Base-by-base conservation (phyloP, 2,113 vertebrate species). In the Collichthys lucidus region DNA sequence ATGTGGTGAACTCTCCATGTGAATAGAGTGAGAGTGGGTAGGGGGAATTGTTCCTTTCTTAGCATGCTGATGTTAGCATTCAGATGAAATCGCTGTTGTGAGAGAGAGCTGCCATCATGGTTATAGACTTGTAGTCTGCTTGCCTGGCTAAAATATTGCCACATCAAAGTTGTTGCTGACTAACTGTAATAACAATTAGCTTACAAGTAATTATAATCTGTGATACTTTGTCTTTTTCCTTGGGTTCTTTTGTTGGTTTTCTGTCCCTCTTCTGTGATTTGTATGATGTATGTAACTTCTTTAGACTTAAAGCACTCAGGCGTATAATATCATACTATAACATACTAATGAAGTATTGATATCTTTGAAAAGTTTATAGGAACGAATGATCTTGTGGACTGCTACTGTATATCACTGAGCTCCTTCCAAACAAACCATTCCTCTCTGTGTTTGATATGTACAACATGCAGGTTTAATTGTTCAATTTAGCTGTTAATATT, bases 401-500 rank as follows among this genome's bases (percentile, higher is more conserved):
- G 63, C 4, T 26, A 9, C 12, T 65, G 7, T 62, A 10, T n/a
- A 6, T 22, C 31, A 53, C 15, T 26, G 7, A 72, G 44, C 22
- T 75, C 22, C 46, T 52, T 53, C 22, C 16, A 20, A 67, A 40
- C 4, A 16, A 62, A 40, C 35, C 26, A 17, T 50, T 64, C 29
- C 44, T 62, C 55, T 52, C 24, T 49, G 50, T 26, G n/a, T 61
- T n/a, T 57, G 16, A 6, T 61, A 50, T 80, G n/a, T 61, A 61
- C 61, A 75, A 57, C 81, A 60, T 52, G 4, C 22, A 7, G 35
- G 15, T 29, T 80, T 16, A 77, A 56, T 49, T 57, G 20, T 56
- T 72, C 67, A 2, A 57, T 67, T 61, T 72, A 52, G 65, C 24
- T 46, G 42, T 42, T 80, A 52, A 49, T 63, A 12, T 59, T 16